Conservation (phyloP, 2,888 invertebrate species). For the Empis livida region DNA sequence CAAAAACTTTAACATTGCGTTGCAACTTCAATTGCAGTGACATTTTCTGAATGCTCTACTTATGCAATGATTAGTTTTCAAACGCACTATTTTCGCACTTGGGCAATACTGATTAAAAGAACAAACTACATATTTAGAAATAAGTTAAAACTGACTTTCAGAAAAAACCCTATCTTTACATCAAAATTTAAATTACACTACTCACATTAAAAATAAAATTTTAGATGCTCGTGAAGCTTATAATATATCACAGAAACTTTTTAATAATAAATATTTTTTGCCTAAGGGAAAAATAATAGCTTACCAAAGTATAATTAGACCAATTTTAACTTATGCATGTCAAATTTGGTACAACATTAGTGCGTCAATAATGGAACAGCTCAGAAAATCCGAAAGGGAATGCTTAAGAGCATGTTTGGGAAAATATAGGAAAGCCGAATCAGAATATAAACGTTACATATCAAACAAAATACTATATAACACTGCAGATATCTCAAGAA, state of each 20-base stretch:
- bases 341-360: slow-evolving; percentile 5
- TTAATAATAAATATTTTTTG: background rate
- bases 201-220: slow-evolving; percentile 1
- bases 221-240: background rate
- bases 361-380: background rate
- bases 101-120: no score
- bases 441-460: background rate
- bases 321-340: slow-evolving; percentile 2
- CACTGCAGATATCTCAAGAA: background rate
- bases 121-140: no score
- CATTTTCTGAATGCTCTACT: no score
- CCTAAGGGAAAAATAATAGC: background rate
- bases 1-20: no score
- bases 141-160: no score
- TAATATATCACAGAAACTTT: background rate
- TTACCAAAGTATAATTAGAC: slow-evolving; percentile 2
- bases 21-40: no score
- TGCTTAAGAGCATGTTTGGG: slow-evolving; percentile 1
- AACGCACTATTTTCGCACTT: no score
- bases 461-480: background rate
- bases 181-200: background rate
- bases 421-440: background rate
- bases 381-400: slow-evolving; percentile 4
- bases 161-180: no score
- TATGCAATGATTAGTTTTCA: no score